Evolutionary conservation across 64 coral and sea anemone species (phyloP).

Genomic region (Trachythela sp.): DNA sequence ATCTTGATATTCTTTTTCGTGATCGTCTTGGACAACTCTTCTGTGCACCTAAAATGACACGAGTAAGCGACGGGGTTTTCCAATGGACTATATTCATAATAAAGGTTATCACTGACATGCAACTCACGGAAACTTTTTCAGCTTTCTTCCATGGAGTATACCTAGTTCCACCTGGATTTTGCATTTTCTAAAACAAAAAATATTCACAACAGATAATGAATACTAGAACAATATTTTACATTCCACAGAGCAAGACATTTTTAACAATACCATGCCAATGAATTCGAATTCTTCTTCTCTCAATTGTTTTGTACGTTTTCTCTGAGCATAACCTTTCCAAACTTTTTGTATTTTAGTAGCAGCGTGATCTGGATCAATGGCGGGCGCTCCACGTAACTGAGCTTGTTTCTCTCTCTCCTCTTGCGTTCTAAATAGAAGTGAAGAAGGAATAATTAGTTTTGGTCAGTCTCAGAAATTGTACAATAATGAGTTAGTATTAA

Average conservation of each 20-base stretch:
- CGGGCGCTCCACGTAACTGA: slow-evolving; percentile 84
- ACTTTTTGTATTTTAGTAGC: slow-evolving; percentile 98
- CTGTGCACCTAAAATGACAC: slow-evolving; percentile 65
- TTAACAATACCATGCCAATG: slow-evolving; percentile 83
- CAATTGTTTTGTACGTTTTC: slow-evolving; percentile 76
- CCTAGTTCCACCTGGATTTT: neutral
- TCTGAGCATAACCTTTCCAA: slow-evolving; percentile 96
- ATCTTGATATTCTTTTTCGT: slow-evolving; percentile 92
- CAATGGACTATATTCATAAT: no score
- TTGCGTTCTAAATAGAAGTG: slow-evolving; percentile 58
- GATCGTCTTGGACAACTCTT: slow-evolving; percentile 90
- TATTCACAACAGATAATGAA: neutral
- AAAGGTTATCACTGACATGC: no score
- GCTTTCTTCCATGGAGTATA: slow-evolving; percentile 68
- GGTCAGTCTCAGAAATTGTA: no score
- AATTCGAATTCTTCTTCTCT: slow-evolving; percentile 90
- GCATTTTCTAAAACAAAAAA: slow-evolving; percentile 20
- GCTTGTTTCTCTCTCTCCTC: slow-evolving; percentile 87
- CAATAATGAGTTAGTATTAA: no score
- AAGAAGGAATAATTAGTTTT: no score
- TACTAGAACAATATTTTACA: neutral
- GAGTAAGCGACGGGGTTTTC: no score
- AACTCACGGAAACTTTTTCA: slow-evolving; percentile 65
- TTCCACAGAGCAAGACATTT: neutral
- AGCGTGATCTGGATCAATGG: slow-evolving; percentile 95